Conservation (phyloP, 1,140 invertebrate genomes). For the Ceratina calcarata region DNA sequence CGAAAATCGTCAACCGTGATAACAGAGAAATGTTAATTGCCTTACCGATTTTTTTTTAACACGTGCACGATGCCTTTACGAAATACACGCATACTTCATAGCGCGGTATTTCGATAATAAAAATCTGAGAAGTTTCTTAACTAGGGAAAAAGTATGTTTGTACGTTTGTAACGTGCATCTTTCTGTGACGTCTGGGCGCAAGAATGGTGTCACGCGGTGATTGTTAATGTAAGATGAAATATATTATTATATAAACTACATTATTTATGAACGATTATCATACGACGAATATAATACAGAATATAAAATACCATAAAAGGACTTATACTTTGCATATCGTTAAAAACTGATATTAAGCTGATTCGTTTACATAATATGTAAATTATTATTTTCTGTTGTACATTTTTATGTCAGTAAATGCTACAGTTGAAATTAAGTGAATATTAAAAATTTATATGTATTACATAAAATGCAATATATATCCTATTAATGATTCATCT, state of each 20-base stretch:
- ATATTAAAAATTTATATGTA: no score
- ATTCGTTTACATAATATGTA: no score
- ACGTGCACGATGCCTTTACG: background rate
- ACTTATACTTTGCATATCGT: no score
- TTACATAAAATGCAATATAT: no score
- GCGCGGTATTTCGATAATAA: constrained; percentile 1
- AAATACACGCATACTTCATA: background rate
- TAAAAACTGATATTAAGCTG: no score
- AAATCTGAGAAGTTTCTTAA: constrained; percentile 11
- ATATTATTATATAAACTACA: background rate
- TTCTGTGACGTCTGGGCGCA: background rate
- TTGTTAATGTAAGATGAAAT: constrained; percentile 4
- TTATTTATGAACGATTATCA: no score
- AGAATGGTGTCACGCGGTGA: constrained; percentile 20
- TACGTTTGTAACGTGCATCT: constrained; percentile 24
- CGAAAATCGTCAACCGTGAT: background rate
- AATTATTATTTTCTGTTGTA: no score
- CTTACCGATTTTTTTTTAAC: background rate
- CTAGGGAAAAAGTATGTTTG: constrained; percentile 1
- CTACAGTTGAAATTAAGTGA: no score
- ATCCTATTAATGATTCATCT: no score
- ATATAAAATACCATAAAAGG: no score
- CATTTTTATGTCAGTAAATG: no score
- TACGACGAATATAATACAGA: no score
- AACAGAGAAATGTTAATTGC: constrained; percentile 12